Conservation (phyloP, 2,113 vertebrate genomes). For the Columba janthina region DNA sequence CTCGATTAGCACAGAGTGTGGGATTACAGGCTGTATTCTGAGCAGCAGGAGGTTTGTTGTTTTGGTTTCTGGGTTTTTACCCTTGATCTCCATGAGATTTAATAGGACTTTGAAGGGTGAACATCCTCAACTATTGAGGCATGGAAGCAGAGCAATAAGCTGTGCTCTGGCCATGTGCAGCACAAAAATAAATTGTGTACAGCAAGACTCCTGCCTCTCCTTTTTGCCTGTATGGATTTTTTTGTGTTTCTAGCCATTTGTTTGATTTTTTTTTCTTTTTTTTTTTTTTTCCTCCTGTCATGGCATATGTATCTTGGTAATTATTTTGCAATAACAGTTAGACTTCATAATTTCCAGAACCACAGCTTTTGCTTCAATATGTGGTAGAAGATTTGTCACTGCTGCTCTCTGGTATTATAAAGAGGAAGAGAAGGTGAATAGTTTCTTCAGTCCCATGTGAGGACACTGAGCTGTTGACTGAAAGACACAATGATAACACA, state of each 20-base stretch:
- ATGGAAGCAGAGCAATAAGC: background rate
- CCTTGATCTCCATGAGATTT: background rate
- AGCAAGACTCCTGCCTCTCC: background rate
- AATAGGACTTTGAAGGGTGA: background rate
- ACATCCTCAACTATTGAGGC: background rate
- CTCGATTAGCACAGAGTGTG: background rate
- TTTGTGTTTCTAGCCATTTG: background rate
- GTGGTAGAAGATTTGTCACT: background rate
- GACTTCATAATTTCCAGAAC: background rate
- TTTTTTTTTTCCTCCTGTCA: background rate
- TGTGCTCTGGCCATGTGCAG: background rate
- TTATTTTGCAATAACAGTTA: background rate
- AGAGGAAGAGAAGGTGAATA: background rate
- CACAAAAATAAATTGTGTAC: background rate
- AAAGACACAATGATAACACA: background rate
- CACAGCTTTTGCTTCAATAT: background rate
- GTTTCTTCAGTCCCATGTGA: background rate
- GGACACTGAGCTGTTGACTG: background rate
- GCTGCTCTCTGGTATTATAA: background rate
- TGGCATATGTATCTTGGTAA: background rate
- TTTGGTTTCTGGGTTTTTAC: background rate
- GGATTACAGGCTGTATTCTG: background rate
- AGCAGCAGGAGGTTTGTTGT: background rate
- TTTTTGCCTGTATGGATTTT: background rate
- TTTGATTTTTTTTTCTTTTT: background rate